A percentile compares a stretch with the other conserved stretches of the same genome.
Evolutionary conservation across 2,888 invertebrate genomes (phyloP).

Genomic region (Campaea margaritaria): DNA sequence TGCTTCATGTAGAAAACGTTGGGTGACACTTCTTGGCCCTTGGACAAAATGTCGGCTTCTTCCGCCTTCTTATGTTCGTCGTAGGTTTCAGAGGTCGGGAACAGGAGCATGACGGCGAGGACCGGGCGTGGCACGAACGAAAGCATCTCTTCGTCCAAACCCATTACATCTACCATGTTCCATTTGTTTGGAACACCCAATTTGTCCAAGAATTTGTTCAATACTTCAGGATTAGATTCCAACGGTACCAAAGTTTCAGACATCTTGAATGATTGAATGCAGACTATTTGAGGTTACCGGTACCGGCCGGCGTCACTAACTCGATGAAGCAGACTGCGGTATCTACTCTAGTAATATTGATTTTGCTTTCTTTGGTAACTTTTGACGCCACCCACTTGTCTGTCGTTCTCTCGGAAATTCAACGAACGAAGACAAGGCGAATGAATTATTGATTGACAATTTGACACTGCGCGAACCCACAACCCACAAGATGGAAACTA

Average conservation of each 20-base stretch:
- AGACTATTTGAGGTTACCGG: conserved; percentile 75
- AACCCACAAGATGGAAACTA: too few species aligned
- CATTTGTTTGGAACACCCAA: conserved; percentile 93
- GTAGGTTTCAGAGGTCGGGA: conserved; percentile 92
- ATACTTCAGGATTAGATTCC: conserved; percentile 87
- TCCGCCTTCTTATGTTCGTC: conserved; percentile 89
- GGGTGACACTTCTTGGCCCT: conserved; percentile 86
- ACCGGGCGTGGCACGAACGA: conserved; percentile 95
- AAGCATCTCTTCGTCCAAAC: conserved; percentile 94
- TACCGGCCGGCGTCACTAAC: conserved; percentile 46
- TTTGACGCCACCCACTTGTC: too few species aligned
- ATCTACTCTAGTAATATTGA: background rate
- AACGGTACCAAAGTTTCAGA: conserved; percentile 77
- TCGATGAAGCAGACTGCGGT: background rate
- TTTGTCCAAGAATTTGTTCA: conserved; percentile 90
- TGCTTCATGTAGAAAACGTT: conserved; percentile 95
- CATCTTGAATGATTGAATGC: conserved; percentile 79
- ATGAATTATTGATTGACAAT: too few species aligned
- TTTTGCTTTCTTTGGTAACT: too few species aligned
- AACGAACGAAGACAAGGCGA: too few species aligned
- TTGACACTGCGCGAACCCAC: too few species aligned
- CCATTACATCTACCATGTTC: conserved; percentile 95
- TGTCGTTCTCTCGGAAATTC: too few species aligned
- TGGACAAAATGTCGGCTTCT: conserved; percentile 86
- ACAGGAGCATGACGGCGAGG: conserved; percentile 93